These are phyloP conservation scores for Narcine bancroftii DNA, from an alignment of 2,113 vertebrate genomes.

Conservation along the genomic window DNA sequence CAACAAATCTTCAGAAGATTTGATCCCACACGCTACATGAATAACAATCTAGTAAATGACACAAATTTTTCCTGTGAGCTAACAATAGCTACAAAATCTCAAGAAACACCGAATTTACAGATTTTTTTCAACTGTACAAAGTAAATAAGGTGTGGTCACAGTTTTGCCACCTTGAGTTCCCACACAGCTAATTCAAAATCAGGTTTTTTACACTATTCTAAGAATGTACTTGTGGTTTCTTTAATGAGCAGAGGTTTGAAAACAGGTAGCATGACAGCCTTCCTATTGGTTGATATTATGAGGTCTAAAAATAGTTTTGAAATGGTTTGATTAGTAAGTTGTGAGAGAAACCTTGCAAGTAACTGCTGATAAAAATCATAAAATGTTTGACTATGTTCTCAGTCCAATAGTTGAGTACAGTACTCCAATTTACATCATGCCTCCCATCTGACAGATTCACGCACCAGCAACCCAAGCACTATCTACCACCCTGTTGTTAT, in stretches of 20 bases:
- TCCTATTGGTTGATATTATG: background rate
- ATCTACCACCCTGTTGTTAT: background rate
- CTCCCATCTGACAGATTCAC: too few relatives aligned
- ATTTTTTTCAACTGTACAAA: background rate
- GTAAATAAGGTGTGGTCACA: background rate
- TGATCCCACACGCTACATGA: conserved; percentile 4
- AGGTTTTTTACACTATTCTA: background rate
- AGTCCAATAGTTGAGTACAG: background rate
- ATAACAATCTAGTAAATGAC: conserved; percentile 9
- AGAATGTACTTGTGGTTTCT: background rate
- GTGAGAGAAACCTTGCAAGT: background rate
- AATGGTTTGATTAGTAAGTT: background rate
- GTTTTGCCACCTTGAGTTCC: conserved; percentile 13
- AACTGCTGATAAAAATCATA: background rate
- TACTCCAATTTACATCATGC: background rate
- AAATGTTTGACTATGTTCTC: background rate
- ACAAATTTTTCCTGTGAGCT: background rate
- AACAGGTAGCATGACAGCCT: background rate
- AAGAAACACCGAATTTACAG: background rate
- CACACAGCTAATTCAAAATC: conserved; percentile 19
- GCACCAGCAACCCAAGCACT: background rate
- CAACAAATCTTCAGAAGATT: conserved; percentile 8
- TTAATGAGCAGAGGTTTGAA: background rate
- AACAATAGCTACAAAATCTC: background rate
- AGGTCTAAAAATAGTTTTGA: background rate